Evolutionary conservation across 92 coral and sea anemone genomes (phyloP).

Genomic region (Epizoanthus illoricatus): DNA sequence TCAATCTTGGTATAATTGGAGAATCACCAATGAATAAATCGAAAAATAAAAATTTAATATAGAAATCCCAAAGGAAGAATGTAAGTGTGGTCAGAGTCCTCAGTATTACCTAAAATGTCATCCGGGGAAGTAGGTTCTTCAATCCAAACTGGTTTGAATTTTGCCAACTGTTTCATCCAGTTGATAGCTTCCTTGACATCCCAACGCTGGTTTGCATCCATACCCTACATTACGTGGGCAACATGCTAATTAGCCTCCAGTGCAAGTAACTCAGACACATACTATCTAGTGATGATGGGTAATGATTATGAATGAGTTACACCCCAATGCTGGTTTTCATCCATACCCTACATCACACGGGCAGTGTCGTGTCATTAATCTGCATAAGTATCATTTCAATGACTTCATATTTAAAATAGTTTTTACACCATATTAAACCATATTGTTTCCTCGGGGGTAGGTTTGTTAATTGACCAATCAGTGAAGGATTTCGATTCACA

Average conservation of each 20-base stretch:
- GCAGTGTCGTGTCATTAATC: not conserved
- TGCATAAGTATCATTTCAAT: too few relatives aligned
- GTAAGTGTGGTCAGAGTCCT: not conserved
- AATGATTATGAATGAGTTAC: conserved; percentile 23
- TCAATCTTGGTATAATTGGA: not conserved
- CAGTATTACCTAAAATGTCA: conserved; percentile 73
- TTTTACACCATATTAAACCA: too few relatives aligned
- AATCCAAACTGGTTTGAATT: conserved; percentile 93
- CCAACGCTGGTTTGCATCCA: conserved; percentile 99
- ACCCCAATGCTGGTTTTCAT: conserved; percentile 94
- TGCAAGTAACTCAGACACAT: not conserved
- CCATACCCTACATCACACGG: conserved; percentile 73
- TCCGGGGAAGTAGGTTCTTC: conserved; percentile 99
- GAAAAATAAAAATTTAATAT: too few relatives aligned
- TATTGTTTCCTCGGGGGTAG: too few relatives aligned
- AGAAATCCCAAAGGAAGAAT: not conserved
- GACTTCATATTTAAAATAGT: too few relatives aligned
- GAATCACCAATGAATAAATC: too few relatives aligned
- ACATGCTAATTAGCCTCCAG: not conserved
- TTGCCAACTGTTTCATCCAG: conserved; percentile 81
- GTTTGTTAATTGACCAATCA: too few relatives aligned
- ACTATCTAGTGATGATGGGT: too few relatives aligned
- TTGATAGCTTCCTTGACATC: conserved; percentile 81
- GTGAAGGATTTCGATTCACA: too few relatives aligned
- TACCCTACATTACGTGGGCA: conserved; percentile 54